Conservation (phyloP, 2,888 invertebrate species). For the Noctua pronuba region DNA sequence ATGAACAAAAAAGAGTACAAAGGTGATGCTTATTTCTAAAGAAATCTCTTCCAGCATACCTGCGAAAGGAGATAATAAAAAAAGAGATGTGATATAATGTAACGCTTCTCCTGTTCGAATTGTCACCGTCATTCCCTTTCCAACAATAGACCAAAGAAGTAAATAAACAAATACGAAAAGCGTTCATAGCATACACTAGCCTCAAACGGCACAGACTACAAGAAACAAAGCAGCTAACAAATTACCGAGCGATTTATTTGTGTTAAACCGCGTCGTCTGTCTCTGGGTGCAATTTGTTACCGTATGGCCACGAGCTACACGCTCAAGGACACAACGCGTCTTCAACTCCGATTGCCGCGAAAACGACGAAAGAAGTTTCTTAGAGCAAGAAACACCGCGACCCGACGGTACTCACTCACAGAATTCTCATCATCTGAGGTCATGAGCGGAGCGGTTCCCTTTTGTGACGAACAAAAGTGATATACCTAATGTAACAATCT, state of each 20-base stretch:
- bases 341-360: not conserved
- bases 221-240: conserved; percentile 37
- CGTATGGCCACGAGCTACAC: not conserved
- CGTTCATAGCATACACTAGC: not conserved
- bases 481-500: not conserved
- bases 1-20: no score
- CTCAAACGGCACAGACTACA: not conserved
- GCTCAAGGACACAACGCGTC: not conserved
- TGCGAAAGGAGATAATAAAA: no score
- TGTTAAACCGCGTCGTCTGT: conserved; percentile 32
- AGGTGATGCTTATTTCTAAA: no score
- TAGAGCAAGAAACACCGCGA: not conserved
- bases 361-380: not conserved
- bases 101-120: not conserved
- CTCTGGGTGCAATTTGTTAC: conserved; percentile 35
- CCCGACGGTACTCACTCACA: not conserved
- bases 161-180: not conserved
- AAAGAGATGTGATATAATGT: no score
- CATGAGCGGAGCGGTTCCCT: not conserved
- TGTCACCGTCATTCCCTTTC: not conserved
- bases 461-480: not conserved
- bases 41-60: no score
- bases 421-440: not conserved
- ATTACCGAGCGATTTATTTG: conserved; percentile 52
- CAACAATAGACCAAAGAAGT: not conserved